A percentile compares a stretch with the other conserved stretches of the same genome.
Conservation (phyloP, 2,888 invertebrate species). For the Erebia aethiops region DNA sequence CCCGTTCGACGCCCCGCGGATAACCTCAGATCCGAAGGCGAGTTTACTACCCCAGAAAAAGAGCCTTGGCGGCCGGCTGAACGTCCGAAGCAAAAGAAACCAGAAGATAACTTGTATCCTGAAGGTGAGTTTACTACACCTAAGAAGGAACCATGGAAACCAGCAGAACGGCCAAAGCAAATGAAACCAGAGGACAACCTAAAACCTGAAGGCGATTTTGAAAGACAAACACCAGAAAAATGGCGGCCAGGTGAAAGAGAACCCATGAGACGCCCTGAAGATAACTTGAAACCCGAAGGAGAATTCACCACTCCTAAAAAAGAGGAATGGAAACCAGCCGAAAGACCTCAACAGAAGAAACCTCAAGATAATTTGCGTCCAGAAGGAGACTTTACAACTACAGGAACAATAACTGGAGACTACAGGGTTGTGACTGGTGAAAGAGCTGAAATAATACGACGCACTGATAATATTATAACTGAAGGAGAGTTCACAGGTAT, state of each 20-base stretch:
- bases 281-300: slow-evolving; percentile 79
- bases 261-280: slow-evolving; percentile 52
- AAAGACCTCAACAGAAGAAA: slow-evolving; percentile 60
- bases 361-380: slow-evolving; percentile 75
- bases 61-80: slow-evolving; percentile 14
- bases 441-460: slow-evolving; percentile 85
- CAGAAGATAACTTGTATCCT: slow-evolving; percentile 66
- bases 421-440: slow-evolving; percentile 84
- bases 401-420: slow-evolving; percentile 80
- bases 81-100: background rate
- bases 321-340: slow-evolving; percentile 70
- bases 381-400: slow-evolving; percentile 83
- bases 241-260: slow-evolving; percentile 69
- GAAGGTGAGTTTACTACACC: slow-evolving; percentile 73
- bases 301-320: slow-evolving; percentile 66
- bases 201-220: slow-evolving; percentile 77
- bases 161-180: slow-evolving; percentile 63
- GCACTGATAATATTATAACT: slow-evolving; percentile 85
- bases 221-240: slow-evolving; percentile 60
- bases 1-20: slow-evolving; percentile 75
- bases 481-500: slow-evolving; percentile 87
- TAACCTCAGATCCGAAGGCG: slow-evolving; percentile 76
- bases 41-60: slow-evolving; percentile 53
- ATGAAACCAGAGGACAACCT: slow-evolving; percentile 59
- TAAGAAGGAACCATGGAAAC: slow-evolving; percentile 66